phyloP scores from a whole-genome alignment of 2,797 vertebrate genomes.

The Emys orbicularis region DNA sequence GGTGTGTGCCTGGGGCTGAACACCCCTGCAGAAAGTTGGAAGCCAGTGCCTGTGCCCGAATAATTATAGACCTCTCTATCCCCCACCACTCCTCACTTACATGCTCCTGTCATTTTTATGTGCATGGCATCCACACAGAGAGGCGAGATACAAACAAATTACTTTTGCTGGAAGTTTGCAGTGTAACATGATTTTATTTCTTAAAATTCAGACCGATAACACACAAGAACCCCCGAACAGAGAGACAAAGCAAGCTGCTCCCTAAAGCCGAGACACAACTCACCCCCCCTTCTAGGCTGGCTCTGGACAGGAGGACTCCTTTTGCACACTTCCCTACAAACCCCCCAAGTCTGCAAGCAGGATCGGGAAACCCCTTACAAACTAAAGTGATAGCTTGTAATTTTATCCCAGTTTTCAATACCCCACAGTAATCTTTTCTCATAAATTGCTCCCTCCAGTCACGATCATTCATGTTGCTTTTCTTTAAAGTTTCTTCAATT shows the following conservation, averaged over 20 bases:
- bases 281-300: not conserved
- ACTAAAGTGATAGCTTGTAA: not conserved
- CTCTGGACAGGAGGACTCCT: not conserved
- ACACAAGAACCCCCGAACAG: not conserved
- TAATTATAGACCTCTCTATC: not conserved
- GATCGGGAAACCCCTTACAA: not conserved
- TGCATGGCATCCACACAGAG: not conserved
- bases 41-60: too few relatives aligned
- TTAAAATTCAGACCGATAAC: not conserved
- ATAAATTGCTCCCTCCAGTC: not conserved
- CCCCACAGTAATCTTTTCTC: not conserved
- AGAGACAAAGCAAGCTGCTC: not conserved
- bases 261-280: not conserved
- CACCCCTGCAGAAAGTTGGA: too few relatives aligned
- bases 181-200: not conserved
- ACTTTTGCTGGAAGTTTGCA: not conserved
- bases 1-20: too few relatives aligned
- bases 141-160: not conserved
- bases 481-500: rapidly evolving
- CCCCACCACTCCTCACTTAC: not conserved
- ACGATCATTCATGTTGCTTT: not conserved
- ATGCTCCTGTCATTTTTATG: not conserved
- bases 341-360: not conserved
- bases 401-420: not conserved
- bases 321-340: not conserved